Base-by-base conservation (phyloP, 2,888 invertebrate species). In the Arenicola marina region DNA sequence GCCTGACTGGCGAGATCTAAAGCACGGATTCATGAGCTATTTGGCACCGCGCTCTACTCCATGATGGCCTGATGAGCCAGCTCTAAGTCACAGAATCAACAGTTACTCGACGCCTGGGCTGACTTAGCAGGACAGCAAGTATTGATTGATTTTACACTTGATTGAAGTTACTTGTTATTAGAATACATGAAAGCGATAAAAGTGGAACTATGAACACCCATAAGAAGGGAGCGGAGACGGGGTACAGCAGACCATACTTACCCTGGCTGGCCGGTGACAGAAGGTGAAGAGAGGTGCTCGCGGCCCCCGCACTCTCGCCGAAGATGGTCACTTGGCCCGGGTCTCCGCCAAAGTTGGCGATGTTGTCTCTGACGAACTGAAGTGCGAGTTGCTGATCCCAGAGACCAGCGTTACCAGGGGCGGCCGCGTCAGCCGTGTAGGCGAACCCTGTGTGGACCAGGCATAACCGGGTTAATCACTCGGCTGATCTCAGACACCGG, bases 341-440 rank as follows among this genome's bases (percentile, higher is more conserved):
- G 29, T 66, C 61, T n/a, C 66, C 66, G 18, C 65, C 65, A 58
- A 66, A 66, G 46, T 57, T 54, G 33, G 57, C 65, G 43, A 66
- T 65, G 60, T 66, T 66, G 46, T 65, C 63, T 29, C 64, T 1
- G 4, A 66, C 64, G 29, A 61, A 66, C 46, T 66, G 43, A 26
- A 66, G 29, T 15, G 62, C 62, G 51, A 51, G 24, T 11, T 15
- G 21, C 54, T 66, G 66, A 33, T 66, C 66, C 32, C 29, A 46
- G 28, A 66, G 55, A 1, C 64, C 66, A 21, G 45, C 56, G 60
- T 66, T 66, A 26, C 66, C 66, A 43, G 58, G 61, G n/a, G 44
- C 33, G n/a, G 33, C 56, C 15, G n/a, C 38, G 33, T 65, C 61
- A 7, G 56, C 57, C 0, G 64, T 66, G 28, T 38, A 56, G 43